A percentile compares a stretch with the other conserved stretches of the same genome.
Evolutionary conservation across 1,140 invertebrate species (phyloP).

Genomic region (Brachionus angularis): DNA sequence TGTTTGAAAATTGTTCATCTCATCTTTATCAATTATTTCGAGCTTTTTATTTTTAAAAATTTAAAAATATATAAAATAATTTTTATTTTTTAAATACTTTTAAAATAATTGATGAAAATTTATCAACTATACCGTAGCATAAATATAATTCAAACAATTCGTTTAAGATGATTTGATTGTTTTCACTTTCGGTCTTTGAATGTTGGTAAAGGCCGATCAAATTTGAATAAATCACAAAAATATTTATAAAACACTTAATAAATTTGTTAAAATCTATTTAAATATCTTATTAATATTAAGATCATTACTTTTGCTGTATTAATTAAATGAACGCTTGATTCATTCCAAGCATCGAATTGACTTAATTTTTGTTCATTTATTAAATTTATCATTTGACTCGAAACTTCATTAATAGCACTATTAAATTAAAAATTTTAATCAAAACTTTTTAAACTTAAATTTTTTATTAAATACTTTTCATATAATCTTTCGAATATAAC

Average conservation of each 20-base stretch:
- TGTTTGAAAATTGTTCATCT: constrained; percentile 14
- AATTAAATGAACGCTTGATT: constrained; percentile 15
- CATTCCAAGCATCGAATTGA: constrained; percentile 21
- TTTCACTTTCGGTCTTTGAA: background rate
- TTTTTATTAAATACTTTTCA: background rate
- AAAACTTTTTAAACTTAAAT: background rate
- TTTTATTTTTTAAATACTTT: constrained; percentile 49
- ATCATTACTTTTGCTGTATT: constrained; percentile 3
- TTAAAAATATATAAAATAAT: background rate
- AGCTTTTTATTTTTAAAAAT: constrained; percentile 57
- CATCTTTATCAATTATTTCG: constrained; percentile 4
- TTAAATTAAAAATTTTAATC: background rate
- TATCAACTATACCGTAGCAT: constrained; percentile 7
- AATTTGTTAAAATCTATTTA: background rate
- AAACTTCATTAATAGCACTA: background rate
- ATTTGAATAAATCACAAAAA: constrained; percentile 18
- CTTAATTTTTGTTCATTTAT: background rate
- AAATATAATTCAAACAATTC: constrained; percentile 35
- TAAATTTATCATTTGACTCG: background rate
- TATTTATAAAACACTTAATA: background rate
- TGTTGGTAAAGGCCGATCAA: constrained; percentile 1
- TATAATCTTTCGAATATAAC: background rate
- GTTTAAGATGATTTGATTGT: constrained; percentile 43
- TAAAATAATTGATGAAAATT: constrained; percentile 16
- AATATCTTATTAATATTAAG: background rate